Conservation (phyloP, 2,113 vertebrate genomes). For the Xiphias gladius region DNA sequence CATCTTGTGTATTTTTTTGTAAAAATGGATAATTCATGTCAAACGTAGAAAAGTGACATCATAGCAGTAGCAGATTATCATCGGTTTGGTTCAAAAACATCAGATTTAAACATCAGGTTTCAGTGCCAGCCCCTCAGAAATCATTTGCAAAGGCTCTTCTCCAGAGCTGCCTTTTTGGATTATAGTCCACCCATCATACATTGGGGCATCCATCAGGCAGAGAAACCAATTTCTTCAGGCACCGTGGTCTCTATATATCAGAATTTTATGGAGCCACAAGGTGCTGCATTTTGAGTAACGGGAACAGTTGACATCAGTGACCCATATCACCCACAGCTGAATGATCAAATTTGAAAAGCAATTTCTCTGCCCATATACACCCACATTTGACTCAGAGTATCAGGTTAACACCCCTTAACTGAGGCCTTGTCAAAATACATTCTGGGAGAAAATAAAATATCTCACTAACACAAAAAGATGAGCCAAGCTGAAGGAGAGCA, state of each 20-base stretch:
- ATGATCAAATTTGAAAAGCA: conserved; percentile 13
- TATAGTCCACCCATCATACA: not conserved
- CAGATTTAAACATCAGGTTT: not conserved
- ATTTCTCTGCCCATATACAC: not conserved
- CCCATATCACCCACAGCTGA: conserved; percentile 11
- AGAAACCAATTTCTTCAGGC: conserved; percentile 9
- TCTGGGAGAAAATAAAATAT: not conserved
- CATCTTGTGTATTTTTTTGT: too few species aligned
- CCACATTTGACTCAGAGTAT: not conserved
- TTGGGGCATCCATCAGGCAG: not conserved
- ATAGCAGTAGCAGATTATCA: not conserved
- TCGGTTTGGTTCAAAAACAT: not conserved
- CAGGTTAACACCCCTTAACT: not conserved
- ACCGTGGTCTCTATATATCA: not conserved
- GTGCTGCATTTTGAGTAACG: conserved; percentile 16
- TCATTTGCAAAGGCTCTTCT: not conserved
- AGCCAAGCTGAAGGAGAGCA: not conserved
- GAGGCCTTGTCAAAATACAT: not conserved
- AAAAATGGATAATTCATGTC: too few species aligned
- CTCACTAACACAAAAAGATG: not conserved
- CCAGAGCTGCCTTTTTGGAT: not conserved
- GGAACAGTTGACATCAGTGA: conserved; percentile 8
- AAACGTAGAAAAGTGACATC: too few species aligned
- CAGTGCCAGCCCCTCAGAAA: not conserved
- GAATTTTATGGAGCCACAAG: not conserved